Evolutionary conservation across 2,797 vertebrate genomes (phyloP).

Genomic region (Pempheris klunzingeri): DNA sequence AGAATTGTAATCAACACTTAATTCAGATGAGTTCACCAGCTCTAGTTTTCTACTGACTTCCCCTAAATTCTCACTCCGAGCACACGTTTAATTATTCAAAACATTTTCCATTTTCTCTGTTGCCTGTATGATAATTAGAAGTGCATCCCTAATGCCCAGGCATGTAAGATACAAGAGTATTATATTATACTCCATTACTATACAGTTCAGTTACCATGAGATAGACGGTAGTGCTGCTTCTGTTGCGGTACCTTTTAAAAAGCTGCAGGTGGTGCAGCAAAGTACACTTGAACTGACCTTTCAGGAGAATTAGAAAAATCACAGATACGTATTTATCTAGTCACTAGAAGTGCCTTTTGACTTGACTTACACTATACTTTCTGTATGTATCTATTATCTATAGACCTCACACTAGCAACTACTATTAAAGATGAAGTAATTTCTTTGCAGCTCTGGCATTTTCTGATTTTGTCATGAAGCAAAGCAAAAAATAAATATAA

Average conservation of each 20-base stretch:
- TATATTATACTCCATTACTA: neutral
- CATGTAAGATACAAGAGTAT: neutral
- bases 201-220: neutral
- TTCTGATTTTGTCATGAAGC: slow-evolving; percentile 6
- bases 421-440: neutral
- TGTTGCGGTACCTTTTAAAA: slow-evolving; percentile 9
- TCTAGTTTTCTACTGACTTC: neutral
- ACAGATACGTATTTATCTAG: neutral
- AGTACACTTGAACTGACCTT: neutral
- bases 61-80: neutral
- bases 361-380: neutral
- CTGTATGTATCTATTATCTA: neutral
- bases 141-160: neutral
- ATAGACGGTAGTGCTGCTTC: neutral
- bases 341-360: neutral
- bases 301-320: neutral
- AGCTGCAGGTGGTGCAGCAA: neutral
- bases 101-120: neutral
- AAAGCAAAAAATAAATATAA: slow-evolving; percentile 2
- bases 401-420: neutral
- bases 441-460: neutral
- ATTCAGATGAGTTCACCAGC: too few species aligned
- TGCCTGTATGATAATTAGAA: slow-evolving; percentile 5
- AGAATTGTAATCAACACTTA: too few species aligned
- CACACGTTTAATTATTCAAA: slow-evolving; percentile 9